These are phyloP conservation scores for Turritopsis dohrnii DNA, from an alignment of 30 jellyfish, hydroid and myxozoan species.

Conservation along the genomic window DNA sequence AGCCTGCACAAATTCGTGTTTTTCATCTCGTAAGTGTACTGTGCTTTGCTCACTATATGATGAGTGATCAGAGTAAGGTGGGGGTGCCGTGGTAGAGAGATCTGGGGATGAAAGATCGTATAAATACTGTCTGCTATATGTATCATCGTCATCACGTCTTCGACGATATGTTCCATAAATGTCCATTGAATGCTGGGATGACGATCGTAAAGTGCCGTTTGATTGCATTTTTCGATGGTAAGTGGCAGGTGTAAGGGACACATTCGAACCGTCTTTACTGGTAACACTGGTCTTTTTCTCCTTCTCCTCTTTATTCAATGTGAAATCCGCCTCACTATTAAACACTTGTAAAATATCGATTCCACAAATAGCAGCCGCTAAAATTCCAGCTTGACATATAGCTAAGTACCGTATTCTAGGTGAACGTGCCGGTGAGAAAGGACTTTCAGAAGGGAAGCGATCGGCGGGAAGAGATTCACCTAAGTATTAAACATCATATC, in stretches of 20 bases:
- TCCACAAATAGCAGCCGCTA: slow-evolving; percentile 89
- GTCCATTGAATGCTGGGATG: slow-evolving; percentile 40
- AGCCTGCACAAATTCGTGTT: slow-evolving; percentile 23
- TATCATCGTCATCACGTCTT: slow-evolving; percentile 58
- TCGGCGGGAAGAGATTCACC: slow-evolving; percentile 84
- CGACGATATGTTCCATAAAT: slow-evolving; percentile 87
- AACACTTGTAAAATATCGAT: slow-evolving; percentile 57
- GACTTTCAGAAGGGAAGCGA: slow-evolving; percentile 52
- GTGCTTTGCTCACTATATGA: slow-evolving; percentile 34
- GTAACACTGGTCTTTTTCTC: slow-evolving; percentile 38
- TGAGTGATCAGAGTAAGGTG: neutral
- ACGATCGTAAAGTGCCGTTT: slow-evolving; percentile 46
- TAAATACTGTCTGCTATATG: slow-evolving; percentile 33
- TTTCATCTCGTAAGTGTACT: slow-evolving; percentile 21
- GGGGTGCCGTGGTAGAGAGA: slow-evolving; percentile 2
- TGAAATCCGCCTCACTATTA: slow-evolving; percentile 64
- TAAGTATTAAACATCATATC: too few relatives aligned
- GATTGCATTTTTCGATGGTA: slow-evolving; percentile 36
- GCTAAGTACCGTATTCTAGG: slow-evolving; percentile 75
- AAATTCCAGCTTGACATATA: slow-evolving; percentile 82
- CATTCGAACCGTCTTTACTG: slow-evolving; percentile 44
- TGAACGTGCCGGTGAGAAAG: slow-evolving; percentile 57
- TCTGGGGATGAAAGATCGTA: slow-evolving; percentile 33
- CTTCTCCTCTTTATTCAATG: slow-evolving; percentile 43
- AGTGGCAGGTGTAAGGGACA: slow-evolving; percentile 41